Conservation (phyloP, 2,888 invertebrate species). For the Allolobophora icterica region DNA sequence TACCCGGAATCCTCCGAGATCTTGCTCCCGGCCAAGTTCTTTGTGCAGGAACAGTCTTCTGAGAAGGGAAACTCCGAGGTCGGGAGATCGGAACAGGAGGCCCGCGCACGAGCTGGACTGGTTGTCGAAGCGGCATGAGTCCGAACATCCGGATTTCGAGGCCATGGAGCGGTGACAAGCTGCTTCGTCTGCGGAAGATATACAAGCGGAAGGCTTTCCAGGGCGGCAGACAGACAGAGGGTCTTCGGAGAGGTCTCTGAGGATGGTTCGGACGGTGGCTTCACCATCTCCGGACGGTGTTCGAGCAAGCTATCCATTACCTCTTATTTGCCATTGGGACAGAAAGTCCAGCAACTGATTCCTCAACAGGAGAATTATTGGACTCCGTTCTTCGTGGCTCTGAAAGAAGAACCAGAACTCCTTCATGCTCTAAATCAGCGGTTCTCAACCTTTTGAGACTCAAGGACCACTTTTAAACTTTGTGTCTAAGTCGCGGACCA, state of each 20-base stretch:
- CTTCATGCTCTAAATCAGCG: neutral
- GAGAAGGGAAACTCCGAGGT: neutral
- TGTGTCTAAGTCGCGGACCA: too few relatives aligned
- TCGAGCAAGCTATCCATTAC: neutral
- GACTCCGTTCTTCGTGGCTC: neutral
- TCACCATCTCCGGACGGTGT: conserved; percentile 17
- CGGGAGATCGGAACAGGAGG: neutral
- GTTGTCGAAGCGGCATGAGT: neutral
- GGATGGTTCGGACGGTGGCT: neutral
- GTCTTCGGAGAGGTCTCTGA: neutral
- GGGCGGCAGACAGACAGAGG: conserved; percentile 28
- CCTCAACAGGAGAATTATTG: neutral
- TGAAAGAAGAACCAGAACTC: neutral
- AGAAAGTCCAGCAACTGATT: neutral
- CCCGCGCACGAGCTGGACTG: neutral
- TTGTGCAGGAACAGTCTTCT: neutral
- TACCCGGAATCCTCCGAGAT: conserved; percentile 20
- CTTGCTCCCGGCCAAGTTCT: conserved; percentile 19
- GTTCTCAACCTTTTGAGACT: too few relatives aligned
- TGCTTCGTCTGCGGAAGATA: conserved; percentile 31
- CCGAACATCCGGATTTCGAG: neutral
- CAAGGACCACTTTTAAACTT: too few relatives aligned
- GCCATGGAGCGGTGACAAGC: conserved; percentile 22
- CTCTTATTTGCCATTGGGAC: neutral
- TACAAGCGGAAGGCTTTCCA: conserved; percentile 21